Base-by-base conservation (phyloP, 2,113 vertebrate genomes). In the Mirounga angustirostris region DNA sequence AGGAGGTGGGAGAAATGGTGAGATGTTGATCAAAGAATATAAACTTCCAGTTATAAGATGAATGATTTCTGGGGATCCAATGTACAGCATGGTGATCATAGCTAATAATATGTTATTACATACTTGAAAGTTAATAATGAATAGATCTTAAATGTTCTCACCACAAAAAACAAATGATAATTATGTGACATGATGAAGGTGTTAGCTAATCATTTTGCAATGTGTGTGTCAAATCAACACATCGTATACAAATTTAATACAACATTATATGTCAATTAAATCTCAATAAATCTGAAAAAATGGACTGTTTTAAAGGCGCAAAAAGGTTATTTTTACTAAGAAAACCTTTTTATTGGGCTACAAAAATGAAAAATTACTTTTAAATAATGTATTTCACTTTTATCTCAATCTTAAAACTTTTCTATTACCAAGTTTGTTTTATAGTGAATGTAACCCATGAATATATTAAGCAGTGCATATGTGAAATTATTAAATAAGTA, bases 341-440 rank as follows among this genome's bases (percentile, higher is more conserved):
- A 46, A 36, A 19, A 19, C 12, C 5, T 79, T 52, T 33, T 94
- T 92, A 43, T 59, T 36, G 26, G 96, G 21, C 13, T 86, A 81
- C 69, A 93, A 65, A 28, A 24, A 4, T 9, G 1, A 63, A 83
- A 91, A 93, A 63, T 43, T 52, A 74, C 26, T 56, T 85, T 88
- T 16, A 59, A 95, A 93, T 65, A 36, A 43, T 73, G 96, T 65
- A 78, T 78, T 92, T 85, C 8, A 80, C 84, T 5, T 71, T 74
- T 67, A 61, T 36, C 30, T 92, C 61, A 46, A 43, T 56, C 21
- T 95, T 76, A 24, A 84, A 13, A 58, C 63, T 89, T 93, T 78
- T 95, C 56, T 63, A 28, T 84, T 73, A 52, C 19, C 33, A 61
- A n/a, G 4, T 56, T 92, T 85, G 43, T 81, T 69, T 91, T 73